Base-by-base conservation (phyloP, 1,140 invertebrate species). In the Piezodorus guildinii region DNA sequence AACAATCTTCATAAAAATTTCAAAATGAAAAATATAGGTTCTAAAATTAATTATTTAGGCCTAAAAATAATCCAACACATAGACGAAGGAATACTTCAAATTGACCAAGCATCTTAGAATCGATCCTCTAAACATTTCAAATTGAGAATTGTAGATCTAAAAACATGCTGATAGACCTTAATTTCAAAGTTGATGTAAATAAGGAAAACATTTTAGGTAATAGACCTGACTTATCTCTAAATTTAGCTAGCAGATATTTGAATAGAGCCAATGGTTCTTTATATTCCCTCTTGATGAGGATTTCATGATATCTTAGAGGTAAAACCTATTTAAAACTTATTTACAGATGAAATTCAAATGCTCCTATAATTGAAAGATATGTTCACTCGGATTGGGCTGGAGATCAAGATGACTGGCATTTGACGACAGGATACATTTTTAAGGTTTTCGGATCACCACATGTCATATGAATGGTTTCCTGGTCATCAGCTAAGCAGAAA, bases 341-440 rank as follows among this genome's bases (percentile, higher is more conserved):
- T 46, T 46, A 5, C 15, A 46, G 45, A 46, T 6, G 15, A 46
- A 46, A n/a, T 46, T 3, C 45, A n/a, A 46, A 46, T n/a, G 45
- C 45, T 19, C 45, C 17, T n/a, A 46, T 46, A 46, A 15, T 16
- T 4, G 45, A 46, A 46, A 15, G 45, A 46, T 46, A 46, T 46
- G 45, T 46, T 3, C 4, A 46, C 45, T 19, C 45, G 17, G 45
- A 46, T 46, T 46, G 45, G 45, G 45, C 45, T n/a, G 45, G 45
- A 46, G 15, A 46, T 46, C 17, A n/a, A 46, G 5, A 46, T 46
- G 45, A 14, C 5, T 5, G 65, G 60, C 58, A 65, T 46, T 68
- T 65, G 23, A 70, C 60, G 12, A 46, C 69, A 8, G 71, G 71
- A 27, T 71, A 65, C 65, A 60, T 67, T 3, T 65, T 66, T 60